A percentile compares a stretch with the other conserved stretches of the same genome.
Conservation (phyloP, 2,888 invertebrate species). For the Willowsia nigromaculata region DNA sequence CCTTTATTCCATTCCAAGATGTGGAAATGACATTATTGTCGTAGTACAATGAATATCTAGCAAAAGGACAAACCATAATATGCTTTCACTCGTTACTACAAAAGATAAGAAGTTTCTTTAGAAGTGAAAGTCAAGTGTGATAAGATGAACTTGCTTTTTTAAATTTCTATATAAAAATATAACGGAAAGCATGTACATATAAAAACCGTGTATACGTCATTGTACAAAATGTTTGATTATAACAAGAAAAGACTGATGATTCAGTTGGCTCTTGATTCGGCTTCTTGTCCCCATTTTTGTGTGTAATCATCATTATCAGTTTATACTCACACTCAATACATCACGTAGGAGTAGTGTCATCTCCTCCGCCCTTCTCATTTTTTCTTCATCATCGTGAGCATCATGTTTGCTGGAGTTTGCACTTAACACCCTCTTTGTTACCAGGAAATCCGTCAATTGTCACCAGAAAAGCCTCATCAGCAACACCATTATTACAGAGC, state of each 20-base stretch:
- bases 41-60: too few species aligned
- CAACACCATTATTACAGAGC: conserved; percentile 55
- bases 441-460: conserved; percentile 65
- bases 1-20: too few species aligned
- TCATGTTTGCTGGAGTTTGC: conserved; percentile 69
- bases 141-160: not conserved
- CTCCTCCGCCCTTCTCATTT: conserved; percentile 33
- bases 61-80: not conserved
- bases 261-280: conserved; percentile 54
- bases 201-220: not conserved
- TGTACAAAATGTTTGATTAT: not conserved
- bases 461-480: conserved; percentile 71
- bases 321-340: conserved; percentile 52
- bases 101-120: not conserved
- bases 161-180: not conserved
- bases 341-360: conserved; percentile 59
- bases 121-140: not conserved
- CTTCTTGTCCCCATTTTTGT: conserved; percentile 54
- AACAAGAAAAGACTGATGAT: conserved; percentile 34
- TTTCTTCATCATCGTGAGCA: conserved; percentile 47
- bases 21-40: too few species aligned
- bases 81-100: not conserved
- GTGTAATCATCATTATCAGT: conserved; percentile 61
- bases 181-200: not conserved
- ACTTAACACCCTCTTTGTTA: conserved; percentile 69